Conservation (phyloP, 2,113 vertebrate genomes). For the Enhydra lutris region DNA sequence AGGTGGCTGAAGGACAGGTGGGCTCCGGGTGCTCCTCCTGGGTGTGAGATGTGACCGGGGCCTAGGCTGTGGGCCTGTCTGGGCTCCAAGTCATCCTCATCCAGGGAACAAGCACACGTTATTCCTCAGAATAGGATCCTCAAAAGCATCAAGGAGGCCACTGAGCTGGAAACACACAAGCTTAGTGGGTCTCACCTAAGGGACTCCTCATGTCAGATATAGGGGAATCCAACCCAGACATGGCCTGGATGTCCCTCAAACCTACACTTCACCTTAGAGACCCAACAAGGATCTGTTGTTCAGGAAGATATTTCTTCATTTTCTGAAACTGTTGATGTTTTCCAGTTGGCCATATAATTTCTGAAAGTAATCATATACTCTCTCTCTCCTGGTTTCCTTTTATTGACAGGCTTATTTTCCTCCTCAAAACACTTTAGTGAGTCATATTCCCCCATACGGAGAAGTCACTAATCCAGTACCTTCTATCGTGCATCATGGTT, state of each 20-base stretch:
- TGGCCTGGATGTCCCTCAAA: background rate
- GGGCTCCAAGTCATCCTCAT: background rate
- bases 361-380: background rate
- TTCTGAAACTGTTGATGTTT: background rate
- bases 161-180: background rate
- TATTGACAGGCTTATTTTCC: background rate
- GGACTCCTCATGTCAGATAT: background rate
- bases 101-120: fast-evolving
- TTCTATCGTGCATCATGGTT: background rate
- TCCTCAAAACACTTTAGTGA: background rate
- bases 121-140: background rate
- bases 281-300: background rate
- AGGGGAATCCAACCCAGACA: background rate
- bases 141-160: background rate
- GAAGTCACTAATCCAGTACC: background rate
- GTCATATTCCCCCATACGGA: background rate
- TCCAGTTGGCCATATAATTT: background rate
- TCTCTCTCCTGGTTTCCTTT: constrained; percentile 19
- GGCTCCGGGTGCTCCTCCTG: fast-evolving
- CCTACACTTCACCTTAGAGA: background rate
- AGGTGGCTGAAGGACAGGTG: background rate
- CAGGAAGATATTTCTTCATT: background rate
- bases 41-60: background rate
- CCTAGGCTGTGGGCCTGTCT: background rate
- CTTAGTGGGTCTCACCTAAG: background rate